phyloP scores from a whole-genome alignment of 1,140 invertebrate genomes.

The Hesperophylax magnus region DNA sequence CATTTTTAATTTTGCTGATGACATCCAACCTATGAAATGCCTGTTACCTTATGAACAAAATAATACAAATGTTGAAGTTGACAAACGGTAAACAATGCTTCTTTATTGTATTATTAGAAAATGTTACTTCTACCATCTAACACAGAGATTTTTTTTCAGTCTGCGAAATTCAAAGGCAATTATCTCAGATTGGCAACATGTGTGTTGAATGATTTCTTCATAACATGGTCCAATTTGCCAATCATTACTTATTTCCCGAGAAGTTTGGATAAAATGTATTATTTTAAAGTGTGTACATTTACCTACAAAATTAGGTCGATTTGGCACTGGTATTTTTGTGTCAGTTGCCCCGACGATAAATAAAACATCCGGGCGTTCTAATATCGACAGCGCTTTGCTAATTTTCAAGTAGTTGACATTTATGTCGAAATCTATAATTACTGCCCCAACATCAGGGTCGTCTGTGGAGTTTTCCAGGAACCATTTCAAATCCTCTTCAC shows the following conservation, averaged over 20 bases:
- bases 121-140: too few relatives aligned
- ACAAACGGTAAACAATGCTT: too few relatives aligned
- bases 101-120: too few relatives aligned
- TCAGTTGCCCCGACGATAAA: constrained; percentile 61
- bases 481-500: constrained; percentile 56
- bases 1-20: too few relatives aligned
- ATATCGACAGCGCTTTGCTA: constrained; percentile 60
- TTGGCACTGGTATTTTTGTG: constrained; percentile 58
- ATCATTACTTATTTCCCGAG: not conserved
- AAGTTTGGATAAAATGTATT: not conserved
- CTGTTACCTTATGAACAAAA: too few relatives aligned
- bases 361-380: constrained; percentile 59
- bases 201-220: too few relatives aligned
- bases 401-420: constrained; percentile 61
- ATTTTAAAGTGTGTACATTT: not conserved
- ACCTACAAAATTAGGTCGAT: constrained; percentile 1
- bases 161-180: too few relatives aligned
- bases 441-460: constrained; percentile 60
- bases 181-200: too few relatives aligned
- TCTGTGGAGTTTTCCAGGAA: constrained; percentile 57
- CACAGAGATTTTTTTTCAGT: too few relatives aligned
- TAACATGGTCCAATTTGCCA: not conserved
- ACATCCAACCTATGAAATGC: too few relatives aligned
- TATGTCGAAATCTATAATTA: constrained; percentile 64
- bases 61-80: too few relatives aligned